A percentile compares a stretch with the other conserved stretches of the same genome.
Evolutionary conservation across 1,140 invertebrate species (phyloP).

Genomic region (Zaprionus capensis): DNA sequence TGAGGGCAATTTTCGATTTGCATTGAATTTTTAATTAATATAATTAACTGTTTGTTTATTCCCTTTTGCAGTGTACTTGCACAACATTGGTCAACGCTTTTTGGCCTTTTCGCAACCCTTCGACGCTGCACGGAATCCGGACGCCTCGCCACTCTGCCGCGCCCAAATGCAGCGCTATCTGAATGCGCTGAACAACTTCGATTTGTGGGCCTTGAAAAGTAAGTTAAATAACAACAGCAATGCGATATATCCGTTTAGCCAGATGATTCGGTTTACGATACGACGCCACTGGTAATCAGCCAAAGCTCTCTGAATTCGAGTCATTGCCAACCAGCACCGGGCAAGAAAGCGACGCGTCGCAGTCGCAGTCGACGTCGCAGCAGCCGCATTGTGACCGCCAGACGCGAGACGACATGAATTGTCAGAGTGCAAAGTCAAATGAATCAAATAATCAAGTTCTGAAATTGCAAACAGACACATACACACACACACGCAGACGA

Average conservation of each 20-base stretch:
- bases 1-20: neutral
- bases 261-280: neutral
- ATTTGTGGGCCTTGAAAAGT: slow-evolving; percentile 83
- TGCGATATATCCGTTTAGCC: slow-evolving; percentile 14
- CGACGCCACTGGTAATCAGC: neutral
- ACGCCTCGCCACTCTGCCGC: slow-evolving; percentile 68
- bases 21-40: slow-evolving; percentile 9
- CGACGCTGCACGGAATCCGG: slow-evolving; percentile 68
- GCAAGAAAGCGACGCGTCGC: slow-evolving; percentile 26
- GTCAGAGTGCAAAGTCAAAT: slow-evolving; percentile 77
- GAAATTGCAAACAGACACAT: slow-evolving; percentile 47
- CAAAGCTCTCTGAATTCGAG: slow-evolving; percentile 57
- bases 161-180: slow-evolving; percentile 69
- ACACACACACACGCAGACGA: slow-evolving; percentile 12
- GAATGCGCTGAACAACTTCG: slow-evolving; percentile 75
- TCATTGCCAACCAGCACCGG: slow-evolving; percentile 68
- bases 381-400: slow-evolving; percentile 61
- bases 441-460: slow-evolving; percentile 60
- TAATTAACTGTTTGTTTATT: neutral
- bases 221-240: slow-evolving; percentile 45
- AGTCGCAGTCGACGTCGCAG: slow-evolving; percentile 1
- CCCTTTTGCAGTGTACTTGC: slow-evolving; percentile 66
- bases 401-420: slow-evolving; percentile 69
- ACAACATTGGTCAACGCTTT: slow-evolving; percentile 71
- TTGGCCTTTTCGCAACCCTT: slow-evolving; percentile 73